Conservation (phyloP, 2,113 vertebrate species). For the Speoplatyrhinus poulsoni region DNA sequence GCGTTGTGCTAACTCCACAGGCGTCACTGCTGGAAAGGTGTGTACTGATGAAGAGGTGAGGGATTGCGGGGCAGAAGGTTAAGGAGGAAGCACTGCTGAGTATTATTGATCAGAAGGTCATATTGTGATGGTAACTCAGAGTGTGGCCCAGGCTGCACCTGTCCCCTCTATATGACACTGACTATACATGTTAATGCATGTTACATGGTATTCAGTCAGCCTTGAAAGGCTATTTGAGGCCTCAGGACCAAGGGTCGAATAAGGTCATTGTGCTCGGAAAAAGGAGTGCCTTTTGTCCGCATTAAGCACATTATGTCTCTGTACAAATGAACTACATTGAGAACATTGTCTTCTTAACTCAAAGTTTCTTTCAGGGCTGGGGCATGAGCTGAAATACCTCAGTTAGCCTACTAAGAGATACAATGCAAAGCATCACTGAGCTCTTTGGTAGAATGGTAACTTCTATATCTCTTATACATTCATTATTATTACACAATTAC, state of each 20-base stretch:
- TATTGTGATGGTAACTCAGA: slow-evolving; percentile 17
- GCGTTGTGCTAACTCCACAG: too few species aligned
- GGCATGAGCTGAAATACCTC: slow-evolving; percentile 21
- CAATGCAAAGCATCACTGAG: slow-evolving; percentile 13
- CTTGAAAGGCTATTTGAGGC: not conserved
- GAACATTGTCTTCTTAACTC: slow-evolving; percentile 17
- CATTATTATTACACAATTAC: slow-evolving; percentile 22
- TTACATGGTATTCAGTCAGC: slow-evolving; percentile 1
- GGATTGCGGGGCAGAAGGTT: slow-evolving; percentile 3
- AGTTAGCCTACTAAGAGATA: slow-evolving; percentile 24
- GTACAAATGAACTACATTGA: slow-evolving; percentile 31
- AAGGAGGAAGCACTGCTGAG: slow-evolving; percentile 3
- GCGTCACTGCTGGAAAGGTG: too few species aligned
- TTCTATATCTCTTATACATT: slow-evolving; percentile 20
- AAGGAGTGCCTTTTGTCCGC: slow-evolving; percentile 6
- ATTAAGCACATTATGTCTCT: slow-evolving; percentile 8
- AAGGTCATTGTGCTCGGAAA: slow-evolving; percentile 42
- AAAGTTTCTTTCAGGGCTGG: slow-evolving; percentile 10
- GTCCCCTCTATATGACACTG: not conserved
- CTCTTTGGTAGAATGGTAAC: slow-evolving; percentile 1
- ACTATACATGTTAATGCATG: not conserved
- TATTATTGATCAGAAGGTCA: slow-evolving; percentile 49
- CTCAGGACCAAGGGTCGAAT: slow-evolving; percentile 30
- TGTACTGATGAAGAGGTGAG: not conserved
- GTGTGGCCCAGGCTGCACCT: slow-evolving; percentile 13